Conservation (phyloP, 2,888 invertebrate genomes). For the Euphydryas editha region DNA sequence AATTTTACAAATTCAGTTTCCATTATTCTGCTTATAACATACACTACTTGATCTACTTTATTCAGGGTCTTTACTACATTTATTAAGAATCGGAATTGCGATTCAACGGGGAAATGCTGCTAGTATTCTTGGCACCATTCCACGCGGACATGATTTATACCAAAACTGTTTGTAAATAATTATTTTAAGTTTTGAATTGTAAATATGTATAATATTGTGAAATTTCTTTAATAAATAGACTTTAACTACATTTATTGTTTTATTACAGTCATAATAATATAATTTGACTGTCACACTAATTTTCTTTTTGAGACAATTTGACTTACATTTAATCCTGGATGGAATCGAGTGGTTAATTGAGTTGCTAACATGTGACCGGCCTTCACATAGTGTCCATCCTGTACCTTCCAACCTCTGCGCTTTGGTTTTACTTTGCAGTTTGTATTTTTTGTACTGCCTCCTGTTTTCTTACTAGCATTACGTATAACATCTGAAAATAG, state of each 20-base stretch:
- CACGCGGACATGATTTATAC: no score
- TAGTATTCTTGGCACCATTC: no score
- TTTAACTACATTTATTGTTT: no score
- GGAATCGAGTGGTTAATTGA: conserved; percentile 88
- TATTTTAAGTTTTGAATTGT: no score
- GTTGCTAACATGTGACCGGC: conserved; percentile 87
- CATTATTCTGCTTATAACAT: neutral
- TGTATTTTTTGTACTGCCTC: conserved; percentile 88
- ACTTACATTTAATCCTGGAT: conserved; percentile 79
- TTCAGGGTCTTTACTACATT: no score
- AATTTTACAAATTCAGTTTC: neutral
- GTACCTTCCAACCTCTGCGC: conserved; percentile 90
- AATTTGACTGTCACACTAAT: neutral
- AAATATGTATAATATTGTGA: no score
- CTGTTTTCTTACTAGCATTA: conserved; percentile 89
- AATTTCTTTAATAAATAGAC: no score
- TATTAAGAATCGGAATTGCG: no score
- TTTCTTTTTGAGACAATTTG: neutral
- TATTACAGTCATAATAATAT: neutral
- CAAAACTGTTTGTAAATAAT: no score
- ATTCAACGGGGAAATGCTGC: no score
- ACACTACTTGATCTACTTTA: no score
- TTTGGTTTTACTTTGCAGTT: conserved; percentile 88
- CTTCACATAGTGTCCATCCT: conserved; percentile 87
- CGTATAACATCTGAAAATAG: conserved; percentile 71